Evolutionary conservation across 2,113 vertebrate species (phyloP).

Genomic region (Hydrolagus affinis): DNA sequence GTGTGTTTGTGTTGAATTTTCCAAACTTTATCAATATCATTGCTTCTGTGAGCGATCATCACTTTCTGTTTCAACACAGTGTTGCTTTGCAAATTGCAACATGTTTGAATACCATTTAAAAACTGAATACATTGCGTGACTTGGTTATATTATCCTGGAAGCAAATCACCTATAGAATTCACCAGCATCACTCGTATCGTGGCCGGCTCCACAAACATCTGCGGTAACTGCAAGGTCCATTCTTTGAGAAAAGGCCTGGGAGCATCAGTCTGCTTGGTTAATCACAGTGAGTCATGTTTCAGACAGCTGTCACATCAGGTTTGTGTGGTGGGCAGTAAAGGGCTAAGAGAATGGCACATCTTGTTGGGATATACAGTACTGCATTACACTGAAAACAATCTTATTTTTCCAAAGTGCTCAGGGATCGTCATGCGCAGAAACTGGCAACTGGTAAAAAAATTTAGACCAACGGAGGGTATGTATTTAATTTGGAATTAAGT

Average conservation of each 20-base stretch:
- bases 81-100: no score
- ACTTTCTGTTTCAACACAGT: no score
- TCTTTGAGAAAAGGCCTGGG: neutral
- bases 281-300: neutral
- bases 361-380: neutral
- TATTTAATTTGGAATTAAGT: no score
- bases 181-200: neutral
- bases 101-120: no score
- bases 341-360: neutral
- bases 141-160: neutral
- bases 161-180: neutral
- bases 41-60: no score
- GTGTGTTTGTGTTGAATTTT: no score
- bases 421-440: no score
- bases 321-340: neutral
- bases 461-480: no score
- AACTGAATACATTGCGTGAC: no score
- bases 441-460: no score
- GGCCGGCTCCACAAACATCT: neutral
- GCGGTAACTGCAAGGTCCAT: neutral
- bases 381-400: neutral
- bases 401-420: no score
- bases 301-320: neutral
- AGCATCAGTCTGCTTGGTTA: neutral
- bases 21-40: no score